Evolutionary conservation across 2,113 vertebrate species (phyloP), one percentile per base, ranked within the genome.

Genomic region (Thinocorus orbignyianus): DNA sequence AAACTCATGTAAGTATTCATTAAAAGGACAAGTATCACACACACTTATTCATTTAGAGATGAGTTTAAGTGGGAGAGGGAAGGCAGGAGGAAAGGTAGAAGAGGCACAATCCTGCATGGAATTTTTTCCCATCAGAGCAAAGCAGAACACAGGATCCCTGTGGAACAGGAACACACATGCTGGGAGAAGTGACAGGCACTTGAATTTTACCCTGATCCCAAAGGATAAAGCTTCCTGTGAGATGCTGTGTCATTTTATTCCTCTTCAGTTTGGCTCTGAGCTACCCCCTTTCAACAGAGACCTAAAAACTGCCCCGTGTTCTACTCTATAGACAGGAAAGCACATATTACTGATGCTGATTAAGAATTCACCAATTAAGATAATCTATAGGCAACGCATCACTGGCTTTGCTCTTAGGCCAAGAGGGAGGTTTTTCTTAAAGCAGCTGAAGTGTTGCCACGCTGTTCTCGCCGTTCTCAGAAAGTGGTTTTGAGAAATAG

Each of bases 1-100:
- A 55, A 88, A 64, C 60, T 85, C 26, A 58, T 22, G 31, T 68
- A 81, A 71, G 80, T 74, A 84, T 79, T 94, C 42, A 81, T 88
- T 86, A 86, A 61, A 90, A 92, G 57, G 39, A 49, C n/a, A 69
- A 62, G 24, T 14, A 86, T 28, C 19, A 23, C 31, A 55, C 4
- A 62, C 0, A 1, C 26, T 91, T 44, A 41, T 25, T 86, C 60
- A 86, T 78, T 81, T 81, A 86, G 39, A 88, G 77, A 37, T 5
- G 7, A 64, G 19, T 20, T 6, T 17, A 74, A 88, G 17, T 12
- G 17, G 1, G 4, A 79, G 31, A 81, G 14, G 41, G 41, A 79
- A 68, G 28, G 62, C n/a, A 71, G 35, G 30, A 91, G 17, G 90
- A 55, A 5, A 92, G 31, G 65, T 4, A 76, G 19, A 62, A 73